Evolutionary conservation across 2,888 invertebrate species (phyloP).

Genomic region (Philereme vetulata): DNA sequence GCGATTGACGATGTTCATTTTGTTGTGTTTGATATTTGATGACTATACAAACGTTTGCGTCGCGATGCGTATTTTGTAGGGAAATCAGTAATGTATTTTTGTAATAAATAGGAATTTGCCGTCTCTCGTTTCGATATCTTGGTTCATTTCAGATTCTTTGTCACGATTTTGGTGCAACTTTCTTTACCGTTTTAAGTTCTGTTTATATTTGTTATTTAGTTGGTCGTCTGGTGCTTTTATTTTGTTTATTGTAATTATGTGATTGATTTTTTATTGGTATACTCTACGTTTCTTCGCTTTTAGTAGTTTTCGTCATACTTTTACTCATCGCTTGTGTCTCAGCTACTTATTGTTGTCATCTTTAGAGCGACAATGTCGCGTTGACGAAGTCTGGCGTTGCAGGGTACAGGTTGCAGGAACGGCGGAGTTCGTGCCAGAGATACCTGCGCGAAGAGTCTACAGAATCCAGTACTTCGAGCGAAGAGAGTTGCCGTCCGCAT

Average conservation of each 20-base stretch:
- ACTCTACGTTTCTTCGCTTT: conserved; percentile 3
- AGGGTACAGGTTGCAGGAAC: conserved; percentile 67
- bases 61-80: too few species aligned
- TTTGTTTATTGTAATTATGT: conserved; percentile 8
- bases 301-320: conserved; percentile 1
- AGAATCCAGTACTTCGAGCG: conserved; percentile 75
- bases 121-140: conserved; percentile 18
- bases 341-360: conserved; percentile 8
- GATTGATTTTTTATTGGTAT: background rate
- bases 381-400: conserved; percentile 43
- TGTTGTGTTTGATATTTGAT: too few species aligned
- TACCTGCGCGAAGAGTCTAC: conserved; percentile 64
- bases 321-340: conserved; percentile 22
- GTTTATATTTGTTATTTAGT: conserved; percentile 2
- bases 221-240: conserved; percentile 4
- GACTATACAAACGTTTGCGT: too few species aligned
- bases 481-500: conserved; percentile 54
- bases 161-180: conserved; percentile 4
- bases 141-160: conserved; percentile 16
- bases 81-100: too few species aligned
- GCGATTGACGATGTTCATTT: too few species aligned
- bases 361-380: conserved; percentile 10
- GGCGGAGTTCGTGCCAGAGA: conserved; percentile 29
- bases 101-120: too few species aligned
- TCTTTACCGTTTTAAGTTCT: background rate